These are phyloP conservation scores for Mus spicilegus DNA, from an alignment of 2,113 vertebrate species.

Conservation along the genomic window DNA sequence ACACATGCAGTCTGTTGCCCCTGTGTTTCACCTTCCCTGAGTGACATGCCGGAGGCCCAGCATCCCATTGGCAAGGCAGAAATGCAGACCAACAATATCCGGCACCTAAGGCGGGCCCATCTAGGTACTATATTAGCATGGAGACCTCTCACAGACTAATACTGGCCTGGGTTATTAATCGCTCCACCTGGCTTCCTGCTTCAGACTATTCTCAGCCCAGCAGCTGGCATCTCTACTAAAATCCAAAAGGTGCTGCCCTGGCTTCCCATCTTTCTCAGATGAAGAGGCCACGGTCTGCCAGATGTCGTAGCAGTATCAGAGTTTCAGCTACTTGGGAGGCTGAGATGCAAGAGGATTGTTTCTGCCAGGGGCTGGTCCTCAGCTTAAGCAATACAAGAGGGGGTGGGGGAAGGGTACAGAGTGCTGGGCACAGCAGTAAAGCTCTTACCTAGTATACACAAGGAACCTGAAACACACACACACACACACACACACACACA, in stretches of 20 bases:
- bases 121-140: too few relatives aligned
- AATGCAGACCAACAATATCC: too few relatives aligned
- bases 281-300: background rate
- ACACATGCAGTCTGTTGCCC: too few relatives aligned
- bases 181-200: background rate
- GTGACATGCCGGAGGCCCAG: too few relatives aligned
- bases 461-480: background rate
- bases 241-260: background rate
- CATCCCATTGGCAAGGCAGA: too few relatives aligned
- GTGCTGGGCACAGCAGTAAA: background rate
- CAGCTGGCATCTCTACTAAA: background rate
- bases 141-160: too few relatives aligned
- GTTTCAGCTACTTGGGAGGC: background rate
- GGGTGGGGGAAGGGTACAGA: background rate
- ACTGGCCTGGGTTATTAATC: background rate
- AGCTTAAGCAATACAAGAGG: background rate
- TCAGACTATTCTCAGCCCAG: background rate
- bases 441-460: background rate
- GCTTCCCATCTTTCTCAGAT: background rate
- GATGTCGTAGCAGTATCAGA: background rate
- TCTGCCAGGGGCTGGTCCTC: background rate
- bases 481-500: background rate
- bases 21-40: too few relatives aligned
- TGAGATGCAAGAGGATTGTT: background rate
- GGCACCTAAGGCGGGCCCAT: too few relatives aligned